phyloP scores from a whole-genome alignment of 1,140 invertebrate species.

The Liolophura sinensis region DNA sequence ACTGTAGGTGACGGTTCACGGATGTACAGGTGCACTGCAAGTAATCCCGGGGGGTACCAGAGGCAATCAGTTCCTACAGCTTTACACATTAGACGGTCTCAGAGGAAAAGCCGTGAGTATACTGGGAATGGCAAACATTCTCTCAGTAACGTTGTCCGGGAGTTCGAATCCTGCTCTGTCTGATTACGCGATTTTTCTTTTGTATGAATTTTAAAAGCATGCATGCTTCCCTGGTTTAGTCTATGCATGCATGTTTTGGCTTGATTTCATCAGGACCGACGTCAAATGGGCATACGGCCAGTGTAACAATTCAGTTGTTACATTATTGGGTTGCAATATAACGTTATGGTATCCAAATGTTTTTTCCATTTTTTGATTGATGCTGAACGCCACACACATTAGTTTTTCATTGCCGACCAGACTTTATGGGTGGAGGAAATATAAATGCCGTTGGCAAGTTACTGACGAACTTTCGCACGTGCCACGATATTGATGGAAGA shows the following conservation, averaged over 20 bases:
- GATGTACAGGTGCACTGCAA: slow-evolving; percentile 44
- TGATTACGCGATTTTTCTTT: not conserved
- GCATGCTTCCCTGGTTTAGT: not conserved
- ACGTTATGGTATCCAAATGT: no score
- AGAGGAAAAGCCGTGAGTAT: slow-evolving; percentile 35
- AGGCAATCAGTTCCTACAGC: slow-evolving; percentile 40
- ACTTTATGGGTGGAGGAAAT: no score
- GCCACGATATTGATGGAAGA: no score
- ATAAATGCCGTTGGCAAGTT: no score
- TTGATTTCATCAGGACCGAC: not conserved
- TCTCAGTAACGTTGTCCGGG: not conserved
- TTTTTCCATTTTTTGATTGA: no score
- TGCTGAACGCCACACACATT: no score
- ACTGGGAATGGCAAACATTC: not conserved
- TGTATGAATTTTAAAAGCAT: not conserved
- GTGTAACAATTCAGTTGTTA: no score
- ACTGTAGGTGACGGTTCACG: slow-evolving; percentile 32
- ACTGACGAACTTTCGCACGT: no score
- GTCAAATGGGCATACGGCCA: not conserved
- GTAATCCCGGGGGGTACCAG: slow-evolving; percentile 35
- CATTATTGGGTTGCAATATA: no score
- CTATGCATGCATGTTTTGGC: not conserved
- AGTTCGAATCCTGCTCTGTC: not conserved
- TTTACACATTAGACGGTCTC: slow-evolving; percentile 37
- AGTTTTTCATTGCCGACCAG: no score